These are phyloP conservation scores for Thamnaconus septentrionalis DNA, from an alignment of 2,113 vertebrate species.

Conservation along the genomic window DNA sequence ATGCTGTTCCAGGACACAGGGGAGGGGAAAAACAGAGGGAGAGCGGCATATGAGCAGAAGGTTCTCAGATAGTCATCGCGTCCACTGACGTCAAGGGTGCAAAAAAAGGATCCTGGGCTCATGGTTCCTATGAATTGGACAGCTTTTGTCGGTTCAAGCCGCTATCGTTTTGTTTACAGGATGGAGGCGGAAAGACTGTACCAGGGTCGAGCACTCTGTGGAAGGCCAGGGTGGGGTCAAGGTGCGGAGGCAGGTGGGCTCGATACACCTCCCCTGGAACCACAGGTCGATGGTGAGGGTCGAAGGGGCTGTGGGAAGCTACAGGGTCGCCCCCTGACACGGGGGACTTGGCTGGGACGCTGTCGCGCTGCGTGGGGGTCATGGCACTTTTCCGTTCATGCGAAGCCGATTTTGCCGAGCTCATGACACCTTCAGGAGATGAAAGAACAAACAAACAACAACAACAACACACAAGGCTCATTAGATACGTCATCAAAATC, in stretches of 20 bases:
- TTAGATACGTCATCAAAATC: background rate
- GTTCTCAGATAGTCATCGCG: constrained; percentile 43
- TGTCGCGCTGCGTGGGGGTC: constrained; percentile 93
- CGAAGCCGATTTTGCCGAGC: constrained; percentile 83
- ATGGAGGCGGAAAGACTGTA: constrained; percentile 51
- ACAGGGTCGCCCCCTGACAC: constrained; percentile 87
- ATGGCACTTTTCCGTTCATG: constrained; percentile 92
- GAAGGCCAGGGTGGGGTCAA: constrained; percentile 89
- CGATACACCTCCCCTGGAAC: constrained; percentile 86
- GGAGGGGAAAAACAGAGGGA: constrained; percentile 13
- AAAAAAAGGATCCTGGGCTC: constrained; percentile 21
- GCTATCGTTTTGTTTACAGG: constrained; percentile 9
- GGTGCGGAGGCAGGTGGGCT: constrained; percentile 85
- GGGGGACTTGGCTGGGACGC: constrained; percentile 89
- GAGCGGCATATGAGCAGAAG: constrained; percentile 43
- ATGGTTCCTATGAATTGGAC: constrained; percentile 40
- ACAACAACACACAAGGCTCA: background rate
- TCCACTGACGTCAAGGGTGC: constrained; percentile 49
- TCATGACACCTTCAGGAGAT: constrained; percentile 76
- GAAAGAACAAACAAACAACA: background rate
- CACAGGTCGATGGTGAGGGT: constrained; percentile 87
- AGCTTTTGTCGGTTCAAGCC: constrained; percentile 16
- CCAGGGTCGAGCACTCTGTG: constrained; percentile 91
- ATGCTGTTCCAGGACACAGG: constrained; percentile 76
- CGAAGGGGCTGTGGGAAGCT: constrained; percentile 90